phyloP scores from a whole-genome alignment of 2,797 vertebrate species.

The Rhabdophis nuchalis region DNA sequence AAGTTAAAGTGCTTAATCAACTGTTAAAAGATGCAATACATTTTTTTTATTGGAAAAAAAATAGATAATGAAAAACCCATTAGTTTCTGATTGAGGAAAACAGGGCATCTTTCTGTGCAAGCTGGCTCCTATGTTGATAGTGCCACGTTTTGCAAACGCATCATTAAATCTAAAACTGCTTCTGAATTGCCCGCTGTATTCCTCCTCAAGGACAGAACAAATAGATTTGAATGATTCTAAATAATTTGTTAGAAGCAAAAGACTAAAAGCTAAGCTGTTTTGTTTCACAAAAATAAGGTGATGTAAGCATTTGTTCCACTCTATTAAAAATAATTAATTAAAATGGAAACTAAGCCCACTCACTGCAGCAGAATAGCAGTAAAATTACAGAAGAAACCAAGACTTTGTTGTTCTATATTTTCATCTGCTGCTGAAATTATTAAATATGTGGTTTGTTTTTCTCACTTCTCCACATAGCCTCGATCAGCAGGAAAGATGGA shows the following conservation, averaged over 20 bases:
- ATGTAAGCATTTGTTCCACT: background rate
- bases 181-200: background rate
- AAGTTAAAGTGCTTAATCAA: constrained; percentile 42
- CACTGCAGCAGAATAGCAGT: constrained; percentile 8
- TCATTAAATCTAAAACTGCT: constrained; percentile 39
- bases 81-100: background rate
- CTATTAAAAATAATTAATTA: background rate
- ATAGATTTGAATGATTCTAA: constrained; percentile 1
- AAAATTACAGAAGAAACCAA: constrained; percentile 44
- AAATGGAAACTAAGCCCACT: constrained; percentile 20
- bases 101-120: background rate
- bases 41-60: constrained; percentile 18
- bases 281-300: constrained; percentile 17
- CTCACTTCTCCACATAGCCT: constrained; percentile 39
- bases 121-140: constrained; percentile 30
- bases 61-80: background rate
- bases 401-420: constrained; percentile 49
- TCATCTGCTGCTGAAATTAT: constrained; percentile 17
- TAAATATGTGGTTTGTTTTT: constrained; percentile 53
- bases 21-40: constrained; percentile 31
- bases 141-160: constrained; percentile 12
- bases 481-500: constrained; percentile 41
- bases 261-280: constrained; percentile 9
- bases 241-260: constrained; percentile 22
- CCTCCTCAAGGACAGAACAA: constrained; percentile 22